Conservation (phyloP, 2,888 invertebrate species). For the Notodonta dromedarius region DNA sequence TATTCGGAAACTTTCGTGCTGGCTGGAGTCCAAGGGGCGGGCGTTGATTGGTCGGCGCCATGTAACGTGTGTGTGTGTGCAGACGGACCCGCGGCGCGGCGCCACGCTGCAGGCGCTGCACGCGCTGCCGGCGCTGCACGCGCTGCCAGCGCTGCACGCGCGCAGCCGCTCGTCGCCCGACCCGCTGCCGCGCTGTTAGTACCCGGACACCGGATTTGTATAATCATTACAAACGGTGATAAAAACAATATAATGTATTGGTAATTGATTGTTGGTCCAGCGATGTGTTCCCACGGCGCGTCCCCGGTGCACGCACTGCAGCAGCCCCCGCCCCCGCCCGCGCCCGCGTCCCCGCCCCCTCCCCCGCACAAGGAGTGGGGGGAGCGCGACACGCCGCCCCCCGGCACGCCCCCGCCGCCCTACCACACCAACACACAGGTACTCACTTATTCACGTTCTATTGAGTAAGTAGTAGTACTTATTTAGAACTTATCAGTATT, state of each 20-base stretch:
- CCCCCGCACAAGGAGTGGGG: slow-evolving; percentile 68
- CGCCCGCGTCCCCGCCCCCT: slow-evolving; percentile 91
- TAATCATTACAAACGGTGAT: too few species aligned
- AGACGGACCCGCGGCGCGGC: slow-evolving; percentile 69
- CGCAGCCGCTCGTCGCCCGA: slow-evolving; percentile 79
- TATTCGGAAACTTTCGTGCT: too few species aligned
- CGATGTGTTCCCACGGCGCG: slow-evolving; percentile 8
- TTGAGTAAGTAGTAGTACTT: too few species aligned
- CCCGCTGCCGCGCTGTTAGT: slow-evolving; percentile 67
- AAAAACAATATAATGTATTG: background rate
- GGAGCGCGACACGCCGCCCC: slow-evolving; percentile 91
- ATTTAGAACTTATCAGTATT: too few species aligned
- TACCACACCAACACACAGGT: slow-evolving; percentile 83
- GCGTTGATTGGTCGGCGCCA: too few species aligned
- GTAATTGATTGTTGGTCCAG: background rate
- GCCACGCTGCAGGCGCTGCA: slow-evolving; percentile 68
- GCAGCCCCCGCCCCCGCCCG: slow-evolving; percentile 79
- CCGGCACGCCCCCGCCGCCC: slow-evolving; percentile 94
- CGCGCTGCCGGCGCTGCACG: slow-evolving; percentile 68
- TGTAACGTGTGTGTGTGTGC: slow-evolving; percentile 20
- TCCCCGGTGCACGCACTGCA: slow-evolving; percentile 4
- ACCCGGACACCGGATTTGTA: background rate
- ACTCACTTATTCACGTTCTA: background rate
- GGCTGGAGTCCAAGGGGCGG: too few species aligned
- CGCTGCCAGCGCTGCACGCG: slow-evolving; percentile 69